These are phyloP conservation scores for Melanotaenia parkinsoni DNA, from an alignment of 2,797 vertebrate species.

Conservation along the genomic window DNA sequence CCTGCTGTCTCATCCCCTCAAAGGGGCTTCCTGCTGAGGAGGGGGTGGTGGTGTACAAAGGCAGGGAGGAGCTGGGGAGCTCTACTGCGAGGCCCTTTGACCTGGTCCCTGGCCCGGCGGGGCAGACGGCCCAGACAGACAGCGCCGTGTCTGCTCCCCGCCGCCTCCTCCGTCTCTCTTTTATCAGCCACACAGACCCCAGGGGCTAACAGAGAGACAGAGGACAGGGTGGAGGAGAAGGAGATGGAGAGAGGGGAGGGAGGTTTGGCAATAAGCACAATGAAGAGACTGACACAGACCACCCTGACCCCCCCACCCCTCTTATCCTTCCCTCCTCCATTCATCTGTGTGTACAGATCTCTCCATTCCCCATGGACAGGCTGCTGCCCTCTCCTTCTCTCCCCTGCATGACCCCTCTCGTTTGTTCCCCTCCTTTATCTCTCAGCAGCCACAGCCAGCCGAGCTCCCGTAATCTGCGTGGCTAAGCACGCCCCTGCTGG, in stretches of 20 bases:
- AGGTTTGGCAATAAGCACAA: constrained; percentile 73
- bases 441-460: constrained; percentile 29
- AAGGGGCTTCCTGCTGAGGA: constrained; percentile 70
- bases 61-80: constrained; percentile 56
- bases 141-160: constrained; percentile 67
- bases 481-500: constrained; percentile 60
- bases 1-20: constrained; percentile 72
- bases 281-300: constrained; percentile 68
- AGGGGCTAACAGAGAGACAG: constrained; percentile 60
- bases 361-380: constrained; percentile 67
- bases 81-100: constrained; percentile 80
- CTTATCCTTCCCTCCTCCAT: constrained; percentile 39
- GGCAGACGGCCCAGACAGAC: constrained; percentile 80
- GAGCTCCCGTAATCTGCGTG: constrained; percentile 28
- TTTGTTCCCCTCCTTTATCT: constrained; percentile 47
- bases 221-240: constrained; percentile 46
- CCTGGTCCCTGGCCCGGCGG: constrained; percentile 71
- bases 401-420: constrained; percentile 50
- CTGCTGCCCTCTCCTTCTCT: constrained; percentile 60
- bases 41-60: constrained; percentile 70
- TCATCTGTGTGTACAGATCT: constrained; percentile 70
- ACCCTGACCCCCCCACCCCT: constrained; percentile 42
- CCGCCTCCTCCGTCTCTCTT: constrained; percentile 59
- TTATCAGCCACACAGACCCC: constrained; percentile 74
- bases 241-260: constrained; percentile 37